Percentiles rank a stretch among this genome's conserved stretches.
phyloP scores from a whole-genome alignment of 2,797 vertebrate species.

The Phrynocephalus forsythii region DNA sequence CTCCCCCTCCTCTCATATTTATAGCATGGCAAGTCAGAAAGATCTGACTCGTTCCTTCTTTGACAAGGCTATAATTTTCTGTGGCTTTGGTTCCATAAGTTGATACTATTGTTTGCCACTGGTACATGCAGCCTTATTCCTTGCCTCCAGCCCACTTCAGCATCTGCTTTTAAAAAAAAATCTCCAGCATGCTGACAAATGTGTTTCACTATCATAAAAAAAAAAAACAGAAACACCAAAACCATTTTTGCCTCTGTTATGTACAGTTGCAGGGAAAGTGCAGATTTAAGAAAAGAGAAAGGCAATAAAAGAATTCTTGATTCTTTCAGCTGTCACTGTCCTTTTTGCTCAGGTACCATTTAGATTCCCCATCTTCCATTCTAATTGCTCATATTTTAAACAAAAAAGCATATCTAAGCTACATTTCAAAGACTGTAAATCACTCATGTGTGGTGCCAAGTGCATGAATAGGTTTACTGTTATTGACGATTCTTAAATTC shows the following conservation, averaged over 20 bases:
- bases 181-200: conserved; percentile 21
- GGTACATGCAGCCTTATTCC: conserved; percentile 15
- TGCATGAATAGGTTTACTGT: not conserved
- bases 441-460: not conserved
- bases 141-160: conserved; percentile 44
- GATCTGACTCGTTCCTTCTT: conserved; percentile 39
- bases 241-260: conserved; percentile 18
- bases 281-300: not conserved
- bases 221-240: too few relatives aligned
- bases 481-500: not conserved
- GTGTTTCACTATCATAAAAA: not conserved
- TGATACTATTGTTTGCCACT: conserved; percentile 45
- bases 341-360: not conserved
- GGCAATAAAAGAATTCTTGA: conserved; percentile 10
- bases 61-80: conserved; percentile 46
- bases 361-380: not conserved
- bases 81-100: conserved; percentile 34
- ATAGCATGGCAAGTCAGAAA: conserved; percentile 9
- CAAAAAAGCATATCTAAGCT: conserved; percentile 2
- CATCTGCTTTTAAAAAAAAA: conserved; percentile 26
- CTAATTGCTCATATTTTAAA: not conserved
- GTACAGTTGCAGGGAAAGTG: not conserved
- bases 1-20: not conserved
- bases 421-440: not conserved
- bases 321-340: not conserved